A percentile compares a stretch with the other conserved stretches of the same genome.
Evolutionary conservation across 92 coral and sea anemone species (phyloP).

Genomic region (Porites rus): DNA sequence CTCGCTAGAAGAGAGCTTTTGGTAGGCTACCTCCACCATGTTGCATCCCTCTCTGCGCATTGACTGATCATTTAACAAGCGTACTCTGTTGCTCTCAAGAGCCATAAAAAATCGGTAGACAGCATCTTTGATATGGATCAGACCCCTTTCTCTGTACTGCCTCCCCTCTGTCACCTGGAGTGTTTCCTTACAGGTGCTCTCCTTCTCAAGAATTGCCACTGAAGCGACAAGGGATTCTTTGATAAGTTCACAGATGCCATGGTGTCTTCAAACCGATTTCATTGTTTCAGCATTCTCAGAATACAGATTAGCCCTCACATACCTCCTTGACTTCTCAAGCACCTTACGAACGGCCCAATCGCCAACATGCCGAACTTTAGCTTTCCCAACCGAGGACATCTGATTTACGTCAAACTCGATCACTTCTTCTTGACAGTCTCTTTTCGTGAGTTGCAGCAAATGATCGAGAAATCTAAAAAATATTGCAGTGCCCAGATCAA

Average conservation of each 20-base stretch:
- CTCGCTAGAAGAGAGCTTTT: too few species aligned
- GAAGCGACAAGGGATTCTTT: slow-evolving; percentile 28
- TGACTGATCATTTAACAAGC: too few species aligned
- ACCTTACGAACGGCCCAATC: slow-evolving; percentile 22
- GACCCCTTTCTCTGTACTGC: slow-evolving; percentile 30
- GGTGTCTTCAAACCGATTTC: not conserved
- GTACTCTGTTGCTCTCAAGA: not conserved
- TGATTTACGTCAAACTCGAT: slow-evolving; percentile 16
- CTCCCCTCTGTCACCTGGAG: slow-evolving; percentile 9
- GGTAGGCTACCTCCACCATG: too few species aligned
- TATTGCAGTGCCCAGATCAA: not conserved
- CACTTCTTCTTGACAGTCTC: slow-evolving; percentile 3
- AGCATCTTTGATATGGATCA: slow-evolving; percentile 29
- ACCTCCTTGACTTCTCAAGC: slow-evolving; percentile 12
- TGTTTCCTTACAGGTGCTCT: slow-evolving; percentile 2
- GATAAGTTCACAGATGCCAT: slow-evolving; percentile 18
- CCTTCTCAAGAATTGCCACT: not conserved
- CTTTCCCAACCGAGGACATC: slow-evolving; percentile 12
- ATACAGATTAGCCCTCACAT: slow-evolving; percentile 7
- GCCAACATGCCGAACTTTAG: slow-evolving; percentile 39
- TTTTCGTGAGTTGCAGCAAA: not conserved
- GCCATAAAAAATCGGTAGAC: slow-evolving; percentile 6
- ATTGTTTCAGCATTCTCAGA: slow-evolving; percentile 9
- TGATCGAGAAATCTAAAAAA: slow-evolving; percentile 14
- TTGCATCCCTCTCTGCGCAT: too few species aligned